A percentile compares a stretch with the other conserved stretches of the same genome.
phyloP scores from a whole-genome alignment of 2,113 vertebrate species.

The Equus quagga region DNA sequence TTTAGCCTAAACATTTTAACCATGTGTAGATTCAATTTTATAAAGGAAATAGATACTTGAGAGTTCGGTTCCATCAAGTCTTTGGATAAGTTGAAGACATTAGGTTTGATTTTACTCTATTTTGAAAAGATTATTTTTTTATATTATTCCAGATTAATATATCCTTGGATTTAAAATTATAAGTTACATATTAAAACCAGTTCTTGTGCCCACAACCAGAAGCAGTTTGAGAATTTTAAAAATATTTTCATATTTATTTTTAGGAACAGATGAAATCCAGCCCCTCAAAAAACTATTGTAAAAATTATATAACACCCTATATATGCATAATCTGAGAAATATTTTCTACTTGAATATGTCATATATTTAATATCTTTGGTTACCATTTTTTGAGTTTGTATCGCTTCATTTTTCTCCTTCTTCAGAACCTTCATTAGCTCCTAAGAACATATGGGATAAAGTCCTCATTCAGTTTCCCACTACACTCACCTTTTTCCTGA shows the following conservation, averaged over 20 bases:
- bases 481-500: not conserved
- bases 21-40: not conserved
- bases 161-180: slow-evolving; percentile 49
- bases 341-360: slow-evolving; percentile 37
- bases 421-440: slow-evolving; percentile 22
- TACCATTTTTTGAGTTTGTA: not conserved
- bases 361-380: slow-evolving; percentile 42
- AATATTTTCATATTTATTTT: slow-evolving; percentile 44
- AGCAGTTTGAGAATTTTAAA: slow-evolving; percentile 12
- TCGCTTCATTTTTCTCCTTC: not conserved
- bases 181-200: slow-evolving; percentile 22
- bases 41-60: not conserved
- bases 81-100: slow-evolving; percentile 5
- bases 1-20: slow-evolving; percentile 40
- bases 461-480: not conserved
- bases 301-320: not conserved
- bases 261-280: slow-evolving; percentile 46
- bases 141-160: not conserved
- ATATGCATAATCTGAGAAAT: slow-evolving; percentile 9
- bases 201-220: slow-evolving; percentile 47
- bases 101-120: slow-evolving; percentile 20
- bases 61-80: not conserved
- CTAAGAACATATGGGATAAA: not conserved
- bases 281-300: not conserved
- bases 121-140: slow-evolving; percentile 46